A percentile compares a stretch with the other conserved stretches of the same genome.
phyloP scores from a whole-genome alignment of 2,888 invertebrate genomes.

The Apotomis capreana region DNA sequence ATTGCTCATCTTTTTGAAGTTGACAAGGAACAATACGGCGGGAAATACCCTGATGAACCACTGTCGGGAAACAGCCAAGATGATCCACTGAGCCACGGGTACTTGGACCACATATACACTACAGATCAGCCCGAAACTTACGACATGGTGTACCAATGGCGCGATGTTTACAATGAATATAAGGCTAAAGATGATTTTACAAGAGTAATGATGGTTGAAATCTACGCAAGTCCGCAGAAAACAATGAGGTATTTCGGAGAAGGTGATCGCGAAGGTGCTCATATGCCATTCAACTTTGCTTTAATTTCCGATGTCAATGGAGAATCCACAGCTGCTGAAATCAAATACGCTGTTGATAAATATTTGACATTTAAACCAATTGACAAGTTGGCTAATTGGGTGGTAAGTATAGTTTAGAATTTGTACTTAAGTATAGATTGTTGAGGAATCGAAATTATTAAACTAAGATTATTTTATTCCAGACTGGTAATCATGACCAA shows the following conservation, averaged over 20 bases:
- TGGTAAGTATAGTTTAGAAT: slow-evolving; percentile 80
- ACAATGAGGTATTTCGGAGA: slow-evolving; percentile 87
- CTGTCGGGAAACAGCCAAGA: slow-evolving; percentile 63
- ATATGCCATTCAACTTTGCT: slow-evolving; percentile 91
- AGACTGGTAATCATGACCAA: slow-evolving; percentile 92
- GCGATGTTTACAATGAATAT: slow-evolving; percentile 84
- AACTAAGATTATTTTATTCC: slow-evolving; percentile 40
- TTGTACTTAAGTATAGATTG: neutral
- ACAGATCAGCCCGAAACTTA: slow-evolving; percentile 84
- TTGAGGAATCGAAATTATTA: neutral
- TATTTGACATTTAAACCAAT: slow-evolving; percentile 86
- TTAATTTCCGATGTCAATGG: slow-evolving; percentile 85
- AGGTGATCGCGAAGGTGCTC: slow-evolving; percentile 83
- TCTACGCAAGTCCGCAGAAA: slow-evolving; percentile 84
- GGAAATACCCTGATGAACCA: slow-evolving; percentile 83
- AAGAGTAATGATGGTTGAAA: slow-evolving; percentile 90
- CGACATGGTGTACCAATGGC: slow-evolving; percentile 86
- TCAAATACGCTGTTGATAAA: slow-evolving; percentile 84
- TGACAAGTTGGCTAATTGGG: slow-evolving; percentile 88
- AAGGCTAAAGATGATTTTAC: slow-evolving; percentile 70
- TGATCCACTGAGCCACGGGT: slow-evolving; percentile 80
- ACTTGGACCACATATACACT: slow-evolving; percentile 85
- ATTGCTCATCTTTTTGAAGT: slow-evolving; percentile 86
- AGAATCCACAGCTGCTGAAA: slow-evolving; percentile 83
- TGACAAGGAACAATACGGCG: slow-evolving; percentile 68